Evolutionary conservation across 2,888 invertebrate species (phyloP).

Genomic region (Panzeria rudis): DNA sequence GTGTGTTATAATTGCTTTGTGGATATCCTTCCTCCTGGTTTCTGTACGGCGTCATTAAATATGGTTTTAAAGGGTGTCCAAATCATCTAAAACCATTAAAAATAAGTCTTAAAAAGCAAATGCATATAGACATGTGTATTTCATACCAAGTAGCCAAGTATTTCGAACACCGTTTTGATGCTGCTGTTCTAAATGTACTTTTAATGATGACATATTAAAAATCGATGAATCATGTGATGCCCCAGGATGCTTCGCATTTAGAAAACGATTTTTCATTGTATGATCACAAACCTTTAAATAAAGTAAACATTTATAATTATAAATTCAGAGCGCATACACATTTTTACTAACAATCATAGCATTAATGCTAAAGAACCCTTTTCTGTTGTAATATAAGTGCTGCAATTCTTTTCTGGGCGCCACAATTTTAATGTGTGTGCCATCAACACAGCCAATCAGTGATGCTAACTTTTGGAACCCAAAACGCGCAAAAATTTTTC

Average conservation of each 20-base stretch:
- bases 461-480: too few species aligned
- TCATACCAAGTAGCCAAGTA: slow-evolving; percentile 24
- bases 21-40: slow-evolving; percentile 20
- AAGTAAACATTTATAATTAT: slow-evolving; percentile 10
- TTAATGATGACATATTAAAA: slow-evolving; percentile 20
- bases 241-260: slow-evolving; percentile 17
- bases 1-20: slow-evolving; percentile 28
- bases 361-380: too few species aligned
- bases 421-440: too few species aligned
- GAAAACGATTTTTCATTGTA: slow-evolving; percentile 25
- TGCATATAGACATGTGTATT: background rate
- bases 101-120: background rate
- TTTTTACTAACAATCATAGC: background rate
- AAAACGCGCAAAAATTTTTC: too few species aligned
- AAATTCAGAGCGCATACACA: slow-evolving; percentile 7
- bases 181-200: slow-evolving; percentile 2
- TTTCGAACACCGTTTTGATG: slow-evolving; percentile 21
- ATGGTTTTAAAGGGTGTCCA: slow-evolving; percentile 28
- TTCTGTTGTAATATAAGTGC: too few species aligned
- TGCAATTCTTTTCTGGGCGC: too few species aligned
- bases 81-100: slow-evolving; percentile 38
- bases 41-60: slow-evolving; percentile 29
- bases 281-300: slow-evolving; percentile 32
- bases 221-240: slow-evolving; percentile 30
- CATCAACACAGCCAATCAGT: too few species aligned